These are phyloP conservation scores for Trimorus sp. DNA, from an alignment of 2,888 invertebrate species.

Conservation along the genomic window DNA sequence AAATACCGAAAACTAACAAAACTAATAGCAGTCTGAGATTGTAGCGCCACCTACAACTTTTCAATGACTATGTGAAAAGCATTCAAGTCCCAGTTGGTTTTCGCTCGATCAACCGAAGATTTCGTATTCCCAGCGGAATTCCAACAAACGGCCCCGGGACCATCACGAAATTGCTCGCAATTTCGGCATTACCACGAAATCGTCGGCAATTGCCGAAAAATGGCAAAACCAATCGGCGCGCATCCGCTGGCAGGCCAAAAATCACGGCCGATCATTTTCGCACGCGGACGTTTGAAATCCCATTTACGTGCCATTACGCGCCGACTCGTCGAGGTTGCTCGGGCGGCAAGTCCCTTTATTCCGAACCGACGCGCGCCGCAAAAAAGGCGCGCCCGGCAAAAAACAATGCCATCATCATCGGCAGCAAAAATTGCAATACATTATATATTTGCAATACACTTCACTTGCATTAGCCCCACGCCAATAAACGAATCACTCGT, in stretches of 20 bases:
- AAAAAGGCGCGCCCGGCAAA: conserved; percentile 16
- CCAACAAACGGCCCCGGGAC: neutral
- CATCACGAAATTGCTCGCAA: neutral
- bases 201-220: conserved; percentile 1
- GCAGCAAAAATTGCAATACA: conserved; percentile 47
- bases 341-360: conserved; percentile 13
- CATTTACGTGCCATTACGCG: conserved; percentile 33
- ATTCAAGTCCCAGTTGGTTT: too few relatives aligned
- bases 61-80: too few relatives aligned
- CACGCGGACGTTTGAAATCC: conserved; percentile 29
- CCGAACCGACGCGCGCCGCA: conserved; percentile 21
- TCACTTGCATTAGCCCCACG: conserved; percentile 38
- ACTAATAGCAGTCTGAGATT: too few relatives aligned
- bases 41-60: too few relatives aligned
- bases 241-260: neutral
- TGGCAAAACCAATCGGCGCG: conserved; percentile 3
- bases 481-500: conserved; percentile 53
- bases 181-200: conserved; percentile 3
- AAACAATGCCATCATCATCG: conserved; percentile 48
- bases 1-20: too few relatives aligned
- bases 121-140: too few relatives aligned
- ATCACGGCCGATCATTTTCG: conserved; percentile 18
- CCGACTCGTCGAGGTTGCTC: neutral
- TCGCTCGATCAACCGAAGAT: too few relatives aligned
- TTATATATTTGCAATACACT: conserved; percentile 58